A percentile compares a stretch with the other conserved stretches of the same genome.
Evolutionary conservation across 2,888 invertebrate genomes (phyloP).

Genomic region (Synanthedon andrenaeformis): DNA sequence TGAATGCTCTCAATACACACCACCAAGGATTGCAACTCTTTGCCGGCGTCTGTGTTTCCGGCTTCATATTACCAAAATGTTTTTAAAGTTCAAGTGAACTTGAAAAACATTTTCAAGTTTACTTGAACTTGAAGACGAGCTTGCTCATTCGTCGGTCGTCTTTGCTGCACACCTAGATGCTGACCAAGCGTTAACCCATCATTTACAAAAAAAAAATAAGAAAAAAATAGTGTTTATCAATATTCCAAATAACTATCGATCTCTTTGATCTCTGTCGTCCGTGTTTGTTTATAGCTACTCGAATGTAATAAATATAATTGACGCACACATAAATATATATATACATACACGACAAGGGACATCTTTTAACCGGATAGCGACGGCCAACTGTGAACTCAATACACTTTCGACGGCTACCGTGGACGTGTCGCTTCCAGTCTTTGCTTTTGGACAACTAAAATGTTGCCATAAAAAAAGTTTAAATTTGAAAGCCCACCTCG

Average conservation of each 20-base stretch:
- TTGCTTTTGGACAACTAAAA: constrained; percentile 31
- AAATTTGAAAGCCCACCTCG: constrained; percentile 7
- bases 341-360: constrained; percentile 37
- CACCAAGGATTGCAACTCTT: no score
- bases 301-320: constrained; percentile 67
- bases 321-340: constrained; percentile 30
- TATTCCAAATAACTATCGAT: constrained; percentile 54
- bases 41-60: no score
- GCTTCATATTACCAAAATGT: no score
- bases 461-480: constrained; percentile 13
- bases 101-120: no score
- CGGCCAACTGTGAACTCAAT: constrained; percentile 56
- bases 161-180: no score
- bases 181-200: no score
- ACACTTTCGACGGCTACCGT: constrained; percentile 56
- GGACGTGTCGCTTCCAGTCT: constrained; percentile 47
- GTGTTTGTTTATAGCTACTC: constrained; percentile 51
- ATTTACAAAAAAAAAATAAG: no score
- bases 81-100: no score
- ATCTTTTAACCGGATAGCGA: constrained; percentile 40
- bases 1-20: no score
- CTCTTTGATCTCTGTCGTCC: constrained; percentile 58
- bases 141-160: no score
- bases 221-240: constrained; percentile 19
- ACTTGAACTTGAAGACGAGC: no score